Percentiles rank a stretch among this genome's conserved stretches.
Conservation (phyloP, 2,113 vertebrate species). For the western clawed frog (Xenopus tropicalis) region UCB_Xtro_10.0 CM004443.2:43611501-43612000, state of each 20-base stretch:
- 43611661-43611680: neutral
- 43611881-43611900: slow-evolving; percentile 23
- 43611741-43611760: slow-evolving; percentile 16
- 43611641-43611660: slow-evolving; percentile 3
- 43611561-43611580: too few species aligned
- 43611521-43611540: too few species aligned
- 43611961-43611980: neutral
- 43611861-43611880: slow-evolving; percentile 13
- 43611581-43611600: neutral
- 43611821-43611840: neutral
- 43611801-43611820: slow-evolving; percentile 29
- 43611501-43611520: too few species aligned
- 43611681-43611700: neutral
- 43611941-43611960: slow-evolving; percentile 10
- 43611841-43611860: slow-evolving; percentile 35
- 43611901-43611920: slow-evolving; percentile 7
- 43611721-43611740: slow-evolving; percentile 30
- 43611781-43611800: slow-evolving; percentile 28
- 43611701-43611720: slow-evolving; percentile 13
- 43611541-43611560: too few species aligned
- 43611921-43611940: neutral
- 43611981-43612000: neutral
- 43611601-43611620: neutral
- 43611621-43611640: slow-evolving; percentile 15
- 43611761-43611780: slow-evolving; percentile 4